Evolutionary conservation across 1,140 invertebrate genomes (phyloP), one percentile per base, ranked within the genome.

Genomic region (Stegodyphus mimosarum): DNA sequence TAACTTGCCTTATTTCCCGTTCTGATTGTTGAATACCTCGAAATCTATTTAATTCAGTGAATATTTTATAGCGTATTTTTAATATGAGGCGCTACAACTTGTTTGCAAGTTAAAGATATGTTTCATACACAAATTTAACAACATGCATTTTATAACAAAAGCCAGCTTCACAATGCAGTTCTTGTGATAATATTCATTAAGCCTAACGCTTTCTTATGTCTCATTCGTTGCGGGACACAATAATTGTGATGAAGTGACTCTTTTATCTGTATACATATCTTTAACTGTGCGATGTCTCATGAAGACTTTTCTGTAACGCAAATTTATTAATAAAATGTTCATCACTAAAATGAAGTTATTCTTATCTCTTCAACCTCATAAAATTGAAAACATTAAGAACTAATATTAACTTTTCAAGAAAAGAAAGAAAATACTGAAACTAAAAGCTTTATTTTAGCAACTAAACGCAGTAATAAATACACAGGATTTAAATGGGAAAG

Each of bases 221-320:
- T 81, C 78, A 81, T 83, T 83, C 74, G 80, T 83, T 83, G 78
- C 71, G 71, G 80, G 80, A 74, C 80, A 74, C 63, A 74, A 83
- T 83, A 74, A 83, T 83, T 83, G 80, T 83, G 80, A 83, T 74
- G 80, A 81, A 74, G 72, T 83, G 80, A 83, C 70, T 83, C 80
- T 83, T 83, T 83, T 83, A 83, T 83, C 80, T 83, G 60, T 83
- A 83, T 83, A 83, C 80, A 83, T 83, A 83, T 83, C 80, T 83
- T 83, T 83, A 74, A 83, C 69, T 83, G 71, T 83, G 80, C 80
- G 71, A 83, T 83, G 71, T 83, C 71, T 83, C 49, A 67, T 66
- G 80, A 77, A 83, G 66, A 53, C 71, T 64, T 83, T 83, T 83
- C 80, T 83, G 80, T 83, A 83, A 83, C 80, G 71, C 80, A 83